Conservation (phyloP, 2,113 vertebrate species). For the Anser brachyrhynchus region DNA sequence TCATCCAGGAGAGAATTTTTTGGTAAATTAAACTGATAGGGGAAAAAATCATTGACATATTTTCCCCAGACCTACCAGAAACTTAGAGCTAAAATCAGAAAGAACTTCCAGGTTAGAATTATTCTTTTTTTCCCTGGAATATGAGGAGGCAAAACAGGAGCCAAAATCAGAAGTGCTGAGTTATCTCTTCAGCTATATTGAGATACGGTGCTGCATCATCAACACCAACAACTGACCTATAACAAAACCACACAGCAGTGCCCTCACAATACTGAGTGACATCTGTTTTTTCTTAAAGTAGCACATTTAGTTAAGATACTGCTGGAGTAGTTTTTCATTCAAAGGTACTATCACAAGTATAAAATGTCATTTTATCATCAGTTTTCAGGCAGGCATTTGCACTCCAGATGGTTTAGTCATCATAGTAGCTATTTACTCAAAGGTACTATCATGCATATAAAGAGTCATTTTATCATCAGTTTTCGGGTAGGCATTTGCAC, state of each 20-base stretch:
- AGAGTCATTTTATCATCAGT: neutral
- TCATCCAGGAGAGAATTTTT: neutral
- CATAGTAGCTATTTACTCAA: constrained; percentile 2
- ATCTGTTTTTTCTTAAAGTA: neutral
- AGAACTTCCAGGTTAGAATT: neutral
- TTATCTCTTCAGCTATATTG: neutral
- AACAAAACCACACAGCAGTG: neutral
- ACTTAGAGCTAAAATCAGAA: neutral
- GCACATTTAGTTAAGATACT: neutral
- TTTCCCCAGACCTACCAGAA: neutral
- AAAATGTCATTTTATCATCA: neutral
- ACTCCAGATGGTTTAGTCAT: constrained; percentile 21
- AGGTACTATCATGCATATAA: neutral
- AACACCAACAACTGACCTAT: neutral
- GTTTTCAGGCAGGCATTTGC: constrained; percentile 3
- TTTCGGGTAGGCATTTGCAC: neutral
- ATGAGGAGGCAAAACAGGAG: neutral
- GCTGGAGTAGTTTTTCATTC: constrained; percentile 22
- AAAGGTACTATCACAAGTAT: neutral
- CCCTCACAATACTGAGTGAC: neutral
- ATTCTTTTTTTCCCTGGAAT: neutral
- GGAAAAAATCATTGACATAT: neutral
- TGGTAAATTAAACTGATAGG: neutral
- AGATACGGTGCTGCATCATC: neutral
- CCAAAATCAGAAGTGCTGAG: neutral